Percentiles rank a stretch among this genome's conserved stretches.
Evolutionary conservation across 2,888 invertebrate genomes (phyloP).

Genomic region (Barypeithes pellucidus): DNA sequence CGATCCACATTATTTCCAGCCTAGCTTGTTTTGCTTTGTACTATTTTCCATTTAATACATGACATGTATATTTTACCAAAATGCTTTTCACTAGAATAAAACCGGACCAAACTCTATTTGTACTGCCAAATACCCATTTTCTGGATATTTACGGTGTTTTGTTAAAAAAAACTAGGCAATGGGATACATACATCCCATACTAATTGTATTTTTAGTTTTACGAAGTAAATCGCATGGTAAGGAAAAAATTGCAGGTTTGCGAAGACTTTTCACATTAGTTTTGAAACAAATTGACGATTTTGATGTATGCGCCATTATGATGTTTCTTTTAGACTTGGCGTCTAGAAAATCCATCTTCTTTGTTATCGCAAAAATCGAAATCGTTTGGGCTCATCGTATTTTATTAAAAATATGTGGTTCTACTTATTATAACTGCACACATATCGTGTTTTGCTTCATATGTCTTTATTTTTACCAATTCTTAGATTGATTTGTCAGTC

Average conservation of each 20-base stretch:
- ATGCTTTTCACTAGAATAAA: no score
- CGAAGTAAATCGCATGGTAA: not conserved
- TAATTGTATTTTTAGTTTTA: not conserved
- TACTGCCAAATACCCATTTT: not conserved
- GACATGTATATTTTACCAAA: no score
- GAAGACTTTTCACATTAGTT: not conserved
- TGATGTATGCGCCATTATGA: conserved; percentile 14
- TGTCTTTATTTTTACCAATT: no score
- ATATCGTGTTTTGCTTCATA: no score
- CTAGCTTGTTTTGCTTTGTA: conserved; percentile 11
- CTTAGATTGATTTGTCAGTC: no score
- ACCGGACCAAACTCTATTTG: not conserved
- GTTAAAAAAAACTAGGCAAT: not conserved
- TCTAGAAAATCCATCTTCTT: conserved; percentile 7
- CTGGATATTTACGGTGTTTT: no score
- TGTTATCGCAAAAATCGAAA: conserved; percentile 1
- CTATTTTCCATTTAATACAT: not conserved
- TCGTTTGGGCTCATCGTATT: not conserved
- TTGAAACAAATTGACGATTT: conserved; percentile 9
- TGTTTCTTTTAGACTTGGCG: conserved; percentile 9
- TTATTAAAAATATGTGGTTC: conserved; percentile 2
- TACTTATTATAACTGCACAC: not conserved
- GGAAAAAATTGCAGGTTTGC: not conserved
- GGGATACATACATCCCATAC: no score
- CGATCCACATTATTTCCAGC: not conserved